A percentile compares a stretch with the other conserved stretches of the same genome.
Conservation (phyloP, 64 coral and sea anemone species). For the Pocillopora verrucosa region DNA sequence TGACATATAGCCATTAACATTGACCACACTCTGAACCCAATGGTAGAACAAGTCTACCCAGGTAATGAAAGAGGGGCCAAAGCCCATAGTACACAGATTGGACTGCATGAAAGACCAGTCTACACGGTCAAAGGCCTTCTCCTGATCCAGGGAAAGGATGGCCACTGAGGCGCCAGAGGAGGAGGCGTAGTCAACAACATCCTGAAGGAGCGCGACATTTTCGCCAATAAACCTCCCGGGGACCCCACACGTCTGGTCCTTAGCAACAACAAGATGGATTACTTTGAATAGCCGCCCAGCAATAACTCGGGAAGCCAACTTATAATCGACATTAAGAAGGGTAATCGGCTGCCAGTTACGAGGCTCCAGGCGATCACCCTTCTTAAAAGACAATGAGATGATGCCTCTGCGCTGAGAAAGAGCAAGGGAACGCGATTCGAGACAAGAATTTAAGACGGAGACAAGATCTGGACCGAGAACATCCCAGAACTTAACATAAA, state of each 20-base stretch:
- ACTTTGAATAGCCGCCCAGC: neutral
- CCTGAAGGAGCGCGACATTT: neutral
- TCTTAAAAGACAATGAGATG: neutral
- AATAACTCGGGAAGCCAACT: neutral
- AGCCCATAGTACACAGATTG: constrained; percentile 6
- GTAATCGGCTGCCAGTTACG: neutral
- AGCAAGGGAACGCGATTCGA: neutral
- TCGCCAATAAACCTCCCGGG: constrained; percentile 35
- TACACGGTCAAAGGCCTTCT: constrained; percentile 57
- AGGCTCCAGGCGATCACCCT: neutral
- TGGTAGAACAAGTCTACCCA: constrained; percentile 41
- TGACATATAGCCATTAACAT: constrained; percentile 46
- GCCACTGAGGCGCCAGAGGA: neutral
- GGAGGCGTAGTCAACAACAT: neutral
- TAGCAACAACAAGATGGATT: neutral
- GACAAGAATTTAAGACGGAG: constrained; percentile 13
- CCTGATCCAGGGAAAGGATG: too few species aligned
- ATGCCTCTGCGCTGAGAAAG: neutral
- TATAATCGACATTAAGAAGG: constrained; percentile 2
- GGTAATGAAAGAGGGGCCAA: constrained; percentile 26
- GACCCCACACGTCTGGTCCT: constrained; percentile 18
- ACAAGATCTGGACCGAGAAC: constrained; percentile 6
- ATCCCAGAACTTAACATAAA: constrained; percentile 45
- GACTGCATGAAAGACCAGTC: constrained; percentile 23
- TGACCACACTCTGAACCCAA: neutral